These are phyloP conservation scores for Ceratina japonica DNA, from an alignment of 1,140 invertebrate genomes.

Conservation along the genomic window DNA sequence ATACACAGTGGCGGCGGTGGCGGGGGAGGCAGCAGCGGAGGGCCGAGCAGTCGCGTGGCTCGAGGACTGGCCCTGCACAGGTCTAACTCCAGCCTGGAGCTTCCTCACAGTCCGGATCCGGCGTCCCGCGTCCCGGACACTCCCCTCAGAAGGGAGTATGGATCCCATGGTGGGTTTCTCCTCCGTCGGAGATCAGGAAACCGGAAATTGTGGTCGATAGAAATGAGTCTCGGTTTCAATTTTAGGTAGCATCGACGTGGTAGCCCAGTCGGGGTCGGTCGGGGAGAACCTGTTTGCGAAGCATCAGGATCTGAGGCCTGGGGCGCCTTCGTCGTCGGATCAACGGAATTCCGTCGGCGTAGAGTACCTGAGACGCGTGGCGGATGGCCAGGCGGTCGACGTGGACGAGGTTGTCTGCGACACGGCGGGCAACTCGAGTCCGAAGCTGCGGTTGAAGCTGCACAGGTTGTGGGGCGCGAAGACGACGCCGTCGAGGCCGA, in stretches of 20 bases:
- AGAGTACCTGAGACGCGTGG: conserved; percentile 82
- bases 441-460: conserved; percentile 87
- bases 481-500: conserved; percentile 49
- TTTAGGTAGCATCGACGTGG: conserved; percentile 85
- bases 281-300: conserved; percentile 89
- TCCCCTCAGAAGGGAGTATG: conserved; percentile 77
- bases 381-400: conserved; percentile 68
- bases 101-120: conserved; percentile 81
- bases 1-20: conserved; percentile 71
- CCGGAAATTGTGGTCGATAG: no score
- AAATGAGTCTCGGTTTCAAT: not conserved
- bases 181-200: no score
- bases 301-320: conserved; percentile 87
- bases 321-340: conserved; percentile 78
- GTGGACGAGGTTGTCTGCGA: conserved; percentile 78
- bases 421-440: conserved; percentile 81
- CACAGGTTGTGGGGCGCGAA: conserved; percentile 85
- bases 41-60: conserved; percentile 72
- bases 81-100: conserved; percentile 85
- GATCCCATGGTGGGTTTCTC: conserved; percentile 73
- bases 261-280: conserved; percentile 75
- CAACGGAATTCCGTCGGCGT: conserved; percentile 83
- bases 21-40: conserved; percentile 69
- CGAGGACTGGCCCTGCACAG: conserved; percentile 80
- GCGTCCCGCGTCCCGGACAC: conserved; percentile 73